These are phyloP conservation scores for Sebastes ruberrimus DNA, from an alignment of 2,797 vertebrate genomes.

Conservation along the genomic window DNA sequence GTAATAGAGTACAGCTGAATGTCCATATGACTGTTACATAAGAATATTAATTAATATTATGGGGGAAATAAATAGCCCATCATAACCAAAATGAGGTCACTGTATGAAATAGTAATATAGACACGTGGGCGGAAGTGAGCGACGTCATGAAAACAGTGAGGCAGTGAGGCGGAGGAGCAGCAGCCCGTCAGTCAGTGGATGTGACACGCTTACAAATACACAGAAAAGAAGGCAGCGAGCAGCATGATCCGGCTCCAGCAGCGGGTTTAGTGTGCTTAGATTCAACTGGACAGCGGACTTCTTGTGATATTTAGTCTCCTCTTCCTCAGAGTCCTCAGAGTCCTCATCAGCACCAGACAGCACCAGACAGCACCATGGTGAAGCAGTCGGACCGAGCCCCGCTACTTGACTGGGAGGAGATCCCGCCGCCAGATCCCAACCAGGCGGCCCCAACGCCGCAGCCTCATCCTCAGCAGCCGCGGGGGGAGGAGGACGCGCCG, in stretches of 20 bases:
- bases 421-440: slow-evolving; percentile 82
- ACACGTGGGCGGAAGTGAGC: slow-evolving; percentile 85
- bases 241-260: slow-evolving; percentile 57
- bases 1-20: not conserved
- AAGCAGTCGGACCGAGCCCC: slow-evolving; percentile 94
- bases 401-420: slow-evolving; percentile 95
- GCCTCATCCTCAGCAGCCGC: not conserved
- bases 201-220: slow-evolving; percentile 79
- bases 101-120: slow-evolving; percentile 58
- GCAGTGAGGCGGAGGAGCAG: slow-evolving; percentile 48
- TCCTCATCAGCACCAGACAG: not conserved
- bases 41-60: not conserved
- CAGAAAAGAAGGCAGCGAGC: slow-evolving; percentile 49
- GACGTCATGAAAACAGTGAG: slow-evolving; percentile 83
- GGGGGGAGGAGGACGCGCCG: slow-evolving; percentile 46
- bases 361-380: slow-evolving; percentile 78
- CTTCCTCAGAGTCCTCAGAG: slow-evolving; percentile 11
- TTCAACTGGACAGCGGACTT: not conserved
- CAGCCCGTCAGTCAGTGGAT: slow-evolving; percentile 60
- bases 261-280: slow-evolving; percentile 16
- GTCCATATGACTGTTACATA: not conserved
- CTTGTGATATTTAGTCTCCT: not conserved
- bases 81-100: slow-evolving; percentile 38
- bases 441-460: slow-evolving; percentile 67
- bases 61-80: not conserved